phyloP scores from a whole-genome alignment of 2,113 vertebrate species.

The Pseudorectes ferrugineus region DNA sequence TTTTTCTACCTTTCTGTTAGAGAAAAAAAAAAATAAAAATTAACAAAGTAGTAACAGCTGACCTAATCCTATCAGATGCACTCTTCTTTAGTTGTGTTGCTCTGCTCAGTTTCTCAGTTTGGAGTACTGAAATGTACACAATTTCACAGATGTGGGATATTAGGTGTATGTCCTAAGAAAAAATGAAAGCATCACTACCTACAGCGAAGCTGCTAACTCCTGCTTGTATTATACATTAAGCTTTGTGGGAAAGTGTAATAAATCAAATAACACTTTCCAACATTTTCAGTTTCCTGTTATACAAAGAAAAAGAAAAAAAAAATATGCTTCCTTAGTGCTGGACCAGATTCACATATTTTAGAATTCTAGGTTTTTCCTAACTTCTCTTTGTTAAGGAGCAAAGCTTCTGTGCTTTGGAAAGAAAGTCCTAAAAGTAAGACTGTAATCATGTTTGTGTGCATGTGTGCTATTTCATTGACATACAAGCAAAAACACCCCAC shows the following conservation, averaged over 20 bases:
- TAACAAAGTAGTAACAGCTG: background rate
- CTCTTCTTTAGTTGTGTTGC: background rate
- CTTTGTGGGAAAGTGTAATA: background rate
- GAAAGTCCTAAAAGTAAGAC: background rate
- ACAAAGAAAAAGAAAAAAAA: rapidly evolving
- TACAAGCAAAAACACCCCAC: background rate
- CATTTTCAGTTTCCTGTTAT: background rate
- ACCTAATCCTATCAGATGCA: background rate
- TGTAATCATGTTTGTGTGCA: background rate
- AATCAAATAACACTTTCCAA: background rate
- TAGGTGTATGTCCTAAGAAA: background rate
- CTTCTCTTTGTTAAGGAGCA: background rate
- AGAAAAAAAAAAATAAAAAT: background rate
- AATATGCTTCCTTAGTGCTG: background rate
- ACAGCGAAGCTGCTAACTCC: background rate
- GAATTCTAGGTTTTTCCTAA: background rate
- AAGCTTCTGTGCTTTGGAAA: background rate
- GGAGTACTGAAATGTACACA: background rate
- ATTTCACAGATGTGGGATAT: background rate
- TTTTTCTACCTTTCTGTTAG: background rate
- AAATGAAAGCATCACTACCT: background rate
- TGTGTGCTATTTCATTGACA: background rate
- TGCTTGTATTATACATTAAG: background rate
- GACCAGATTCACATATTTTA: background rate
- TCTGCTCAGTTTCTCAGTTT: background rate